A percentile compares a stretch with the other conserved stretches of the same genome.
These are phyloP conservation scores for Eupleurogrammus muticus DNA, from an alignment of 2,797 vertebrate genomes.

Conservation along the genomic window DNA sequence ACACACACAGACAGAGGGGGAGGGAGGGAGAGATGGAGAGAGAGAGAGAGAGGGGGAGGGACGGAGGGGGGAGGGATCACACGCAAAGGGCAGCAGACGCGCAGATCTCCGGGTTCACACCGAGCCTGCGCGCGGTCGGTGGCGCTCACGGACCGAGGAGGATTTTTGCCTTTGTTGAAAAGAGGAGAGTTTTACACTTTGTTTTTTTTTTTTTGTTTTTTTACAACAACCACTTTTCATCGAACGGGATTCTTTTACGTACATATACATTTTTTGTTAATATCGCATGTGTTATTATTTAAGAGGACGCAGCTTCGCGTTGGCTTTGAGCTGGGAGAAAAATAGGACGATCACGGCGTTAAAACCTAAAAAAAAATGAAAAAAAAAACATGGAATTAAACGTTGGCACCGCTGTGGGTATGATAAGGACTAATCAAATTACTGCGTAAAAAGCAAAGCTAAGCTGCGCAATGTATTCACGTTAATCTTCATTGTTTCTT, in stretches of 20 bases:
- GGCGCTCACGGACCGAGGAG: not conserved
- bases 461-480: too few species aligned
- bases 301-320: slow-evolving; percentile 3
- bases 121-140: not conserved
- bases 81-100: slow-evolving; percentile 61
- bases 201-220: not conserved
- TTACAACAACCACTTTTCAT: not conserved
- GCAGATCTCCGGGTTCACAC: slow-evolving; percentile 17
- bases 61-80: slow-evolving; percentile 75
- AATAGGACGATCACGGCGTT: too few species aligned
- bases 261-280: not conserved
- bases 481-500: too few species aligned
- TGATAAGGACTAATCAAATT: not conserved
- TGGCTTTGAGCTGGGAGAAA: too few species aligned
- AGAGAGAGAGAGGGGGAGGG: too few species aligned
- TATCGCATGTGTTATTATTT: not conserved
- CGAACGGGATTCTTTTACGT: not conserved
- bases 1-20: slow-evolving; percentile 2
- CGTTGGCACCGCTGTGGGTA: not conserved
- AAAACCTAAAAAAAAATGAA: too few species aligned
- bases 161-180: not conserved
- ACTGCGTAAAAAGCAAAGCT: too few species aligned
- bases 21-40: too few species aligned
- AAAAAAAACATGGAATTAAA: not conserved
- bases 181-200: not conserved